These are phyloP conservation scores for Rhabdomys dilectus DNA, from an alignment of 2,113 vertebrate species.

Conservation along the genomic window DNA sequence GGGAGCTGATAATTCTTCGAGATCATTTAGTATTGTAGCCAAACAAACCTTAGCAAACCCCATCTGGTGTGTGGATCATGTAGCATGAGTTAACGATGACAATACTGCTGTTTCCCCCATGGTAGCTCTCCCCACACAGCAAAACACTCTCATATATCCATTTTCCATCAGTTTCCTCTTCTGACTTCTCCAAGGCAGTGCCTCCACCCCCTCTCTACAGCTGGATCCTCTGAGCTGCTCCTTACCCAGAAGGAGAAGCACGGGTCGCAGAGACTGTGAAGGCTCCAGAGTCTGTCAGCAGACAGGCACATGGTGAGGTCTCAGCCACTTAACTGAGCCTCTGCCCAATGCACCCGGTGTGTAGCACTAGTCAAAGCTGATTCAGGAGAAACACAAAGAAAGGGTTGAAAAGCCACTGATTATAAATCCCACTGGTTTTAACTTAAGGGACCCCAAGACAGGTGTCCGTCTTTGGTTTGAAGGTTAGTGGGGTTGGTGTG, in stretches of 20 bases:
- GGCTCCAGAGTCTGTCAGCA: neutral
- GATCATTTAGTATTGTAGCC: neutral
- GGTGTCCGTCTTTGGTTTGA: too few species aligned
- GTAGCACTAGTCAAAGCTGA: neutral
- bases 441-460: rapidly evolving
- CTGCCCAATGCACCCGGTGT: neutral
- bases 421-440: neutral
- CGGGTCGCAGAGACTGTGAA: neutral
- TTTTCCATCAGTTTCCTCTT: neutral
- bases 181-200: neutral
- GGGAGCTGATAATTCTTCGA: neutral
- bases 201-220: neutral
- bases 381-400: neutral
- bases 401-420: neutral
- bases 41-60: neutral
- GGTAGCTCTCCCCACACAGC: neutral
- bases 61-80: rapidly evolving
- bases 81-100: neutral
- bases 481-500: neutral
- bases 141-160: rapidly evolving
- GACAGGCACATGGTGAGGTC: neutral
- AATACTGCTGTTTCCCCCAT: rapidly evolving
- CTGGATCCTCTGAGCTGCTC: neutral
- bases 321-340: neutral
- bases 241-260: neutral